Evolutionary conservation across 1,140 invertebrate genomes (phyloP), one percentile per base, ranked within the genome.

Genomic region (Drosophila prosaltans): DNA sequence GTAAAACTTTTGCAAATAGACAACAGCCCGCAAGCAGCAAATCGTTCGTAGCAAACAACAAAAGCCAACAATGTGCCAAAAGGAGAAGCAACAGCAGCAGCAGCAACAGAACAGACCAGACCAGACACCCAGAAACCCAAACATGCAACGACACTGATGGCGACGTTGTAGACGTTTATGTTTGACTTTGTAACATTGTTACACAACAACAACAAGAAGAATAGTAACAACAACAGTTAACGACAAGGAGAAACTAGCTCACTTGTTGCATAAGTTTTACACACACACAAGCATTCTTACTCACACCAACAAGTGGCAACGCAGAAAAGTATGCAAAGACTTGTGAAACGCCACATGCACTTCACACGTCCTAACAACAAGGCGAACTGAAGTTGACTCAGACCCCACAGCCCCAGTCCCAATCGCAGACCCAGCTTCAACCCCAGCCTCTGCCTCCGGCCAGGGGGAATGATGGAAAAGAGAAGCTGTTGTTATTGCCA

Each of bases 111-210:
- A 60, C 5, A 6, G 16, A 3, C 26, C 28, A 39, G 30, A 57
- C 57, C 55, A 32, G 11, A 39, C n/a, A 66, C 30, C 55, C 65
- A 40, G 61, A 40, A 62, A 43, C 72, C 63, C 62, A 65, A 77
- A 77, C 74, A 71, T 69, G 51, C 77, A 62, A 57, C 71, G 65
- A 79, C 77, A 80, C 48, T 78, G 80, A 75, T 69, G 80, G 58
- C 80, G 75, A 77, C 81, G 77, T 75, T 74, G 69, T 73, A 84
- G 84, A 83, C 83, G 73, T 88, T 86, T 83, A 72, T 88, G 81
- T 86, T 86, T 86, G 83, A 86, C 83, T 86, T 86, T 88, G 84
- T 83, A 86, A 86, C 83, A 86, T 83, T 80, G 83, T 86, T 86
- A 88, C 40, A 83, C 79, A 82, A 79, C 72, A 86, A 79, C 66